Evolutionary conservation across 2,797 vertebrate species (phyloP).

Genomic region (Microtus californicus): DNA sequence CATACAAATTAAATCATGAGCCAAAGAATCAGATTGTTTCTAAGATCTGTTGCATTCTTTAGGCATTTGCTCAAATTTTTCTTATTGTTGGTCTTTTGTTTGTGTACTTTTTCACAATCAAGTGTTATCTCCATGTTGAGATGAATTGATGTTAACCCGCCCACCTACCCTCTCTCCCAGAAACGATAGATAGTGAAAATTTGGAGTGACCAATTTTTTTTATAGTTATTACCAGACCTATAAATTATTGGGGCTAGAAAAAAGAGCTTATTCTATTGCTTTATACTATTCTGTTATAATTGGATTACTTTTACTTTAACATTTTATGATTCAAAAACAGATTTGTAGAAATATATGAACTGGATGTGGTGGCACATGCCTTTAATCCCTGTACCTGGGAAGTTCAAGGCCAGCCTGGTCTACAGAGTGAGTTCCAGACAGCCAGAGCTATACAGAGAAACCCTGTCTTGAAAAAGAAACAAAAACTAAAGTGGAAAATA

Average conservation of each 20-base stretch:
- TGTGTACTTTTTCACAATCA: background rate
- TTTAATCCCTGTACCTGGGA: background rate
- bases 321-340: conserved; percentile 76
- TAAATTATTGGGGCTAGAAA: background rate
- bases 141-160: background rate
- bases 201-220: background rate
- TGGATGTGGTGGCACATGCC: background rate
- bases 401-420: background rate
- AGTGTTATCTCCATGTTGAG: background rate
- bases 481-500: conserved; percentile 36
- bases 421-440: background rate
- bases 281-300: conserved; percentile 13
- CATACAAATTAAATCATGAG: background rate
- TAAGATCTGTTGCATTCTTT: background rate
- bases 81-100: background rate
- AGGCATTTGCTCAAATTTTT: conserved; percentile 31
- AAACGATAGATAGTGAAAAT: background rate
- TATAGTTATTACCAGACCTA: background rate
- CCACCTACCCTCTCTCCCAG: too few species aligned
- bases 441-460: background rate
- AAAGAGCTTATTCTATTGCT: background rate
- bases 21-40: conserved; percentile 18
- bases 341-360: conserved; percentile 71
- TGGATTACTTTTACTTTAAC: conserved; percentile 31
- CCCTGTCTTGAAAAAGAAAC: background rate